A percentile compares a stretch with the other conserved stretches of the same genome.
phyloP scores from a whole-genome alignment of 2,797 vertebrate genomes.

The Coregonus suidteri region DNA sequence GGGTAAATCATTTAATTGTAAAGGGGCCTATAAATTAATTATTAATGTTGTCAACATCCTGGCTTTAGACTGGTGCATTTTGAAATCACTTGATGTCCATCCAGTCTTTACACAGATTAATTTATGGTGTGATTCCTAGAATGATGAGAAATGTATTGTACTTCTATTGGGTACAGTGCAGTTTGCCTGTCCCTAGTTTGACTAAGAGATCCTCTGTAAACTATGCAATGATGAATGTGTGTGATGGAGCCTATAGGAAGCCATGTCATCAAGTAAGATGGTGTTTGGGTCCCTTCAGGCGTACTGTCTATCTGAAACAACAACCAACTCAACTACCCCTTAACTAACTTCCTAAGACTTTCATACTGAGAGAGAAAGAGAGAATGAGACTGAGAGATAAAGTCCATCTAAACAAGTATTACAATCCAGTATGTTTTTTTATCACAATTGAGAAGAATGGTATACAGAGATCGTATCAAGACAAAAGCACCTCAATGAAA shows the following conservation, averaged over 20 bases:
- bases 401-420: not conserved
- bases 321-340: not conserved
- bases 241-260: too few relatives aligned
- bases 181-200: too few relatives aligned
- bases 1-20: not conserved
- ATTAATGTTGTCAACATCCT: not conserved
- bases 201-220: too few relatives aligned
- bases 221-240: not conserved
- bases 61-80: not conserved
- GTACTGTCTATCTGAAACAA: not conserved
- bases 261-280: not conserved
- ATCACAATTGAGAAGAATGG: too few relatives aligned
- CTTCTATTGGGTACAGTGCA: too few relatives aligned
- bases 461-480: not conserved
- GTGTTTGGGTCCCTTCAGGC: not conserved
- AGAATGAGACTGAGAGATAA: not conserved
- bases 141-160: too few relatives aligned
- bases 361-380: not conserved
- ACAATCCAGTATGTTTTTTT: too few relatives aligned
- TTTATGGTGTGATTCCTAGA: not conserved
- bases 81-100: not conserved
- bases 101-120: too few relatives aligned
- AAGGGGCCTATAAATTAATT: not conserved
- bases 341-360: not conserved
- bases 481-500: too few relatives aligned